A percentile compares a stretch with the other conserved stretches of the same genome.
phyloP scores from a whole-genome alignment of 2,113 vertebrate genomes.

The Anarhynchus alexandrinus region DNA sequence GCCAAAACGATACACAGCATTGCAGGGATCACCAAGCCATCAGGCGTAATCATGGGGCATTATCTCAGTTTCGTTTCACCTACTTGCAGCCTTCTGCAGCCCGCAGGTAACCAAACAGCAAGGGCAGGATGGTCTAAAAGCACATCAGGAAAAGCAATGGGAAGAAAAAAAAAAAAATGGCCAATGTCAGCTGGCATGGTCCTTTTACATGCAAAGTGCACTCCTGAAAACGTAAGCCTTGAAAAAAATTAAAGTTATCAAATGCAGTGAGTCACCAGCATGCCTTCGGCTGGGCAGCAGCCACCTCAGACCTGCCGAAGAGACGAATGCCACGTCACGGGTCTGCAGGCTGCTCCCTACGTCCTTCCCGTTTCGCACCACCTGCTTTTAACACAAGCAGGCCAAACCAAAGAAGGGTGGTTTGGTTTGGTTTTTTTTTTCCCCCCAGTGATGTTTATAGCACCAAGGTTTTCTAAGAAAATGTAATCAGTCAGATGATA shows the following conservation, averaged over 20 bases:
- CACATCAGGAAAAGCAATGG: not conserved
- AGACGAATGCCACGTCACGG: accelerated
- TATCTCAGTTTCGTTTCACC: not conserved
- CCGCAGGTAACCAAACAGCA: not conserved
- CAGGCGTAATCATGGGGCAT: not conserved
- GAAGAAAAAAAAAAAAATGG: not conserved
- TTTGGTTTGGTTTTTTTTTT: not conserved
- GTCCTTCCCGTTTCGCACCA: accelerated
- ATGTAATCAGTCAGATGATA: not conserved
- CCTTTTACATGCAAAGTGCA: not conserved
- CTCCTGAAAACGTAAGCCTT: not conserved
- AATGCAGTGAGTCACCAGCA: not conserved
- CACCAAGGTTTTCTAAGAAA: not conserved
- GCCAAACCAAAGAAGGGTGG: not conserved
- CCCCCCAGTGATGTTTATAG: not conserved
- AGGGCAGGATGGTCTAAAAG: not conserved
- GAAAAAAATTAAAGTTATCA: not conserved
- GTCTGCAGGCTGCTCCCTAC: not conserved
- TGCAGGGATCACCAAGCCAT: not conserved
- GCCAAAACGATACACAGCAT: not conserved
- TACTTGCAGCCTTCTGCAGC: not conserved
- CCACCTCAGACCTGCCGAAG: not conserved
- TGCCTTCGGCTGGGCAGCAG: not conserved
- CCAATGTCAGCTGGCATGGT: not conserved
- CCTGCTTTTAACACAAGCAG: not conserved